phyloP scores from a whole-genome alignment of 2,888 invertebrate genomes.

The Microctonus aethiopoides region DNA sequence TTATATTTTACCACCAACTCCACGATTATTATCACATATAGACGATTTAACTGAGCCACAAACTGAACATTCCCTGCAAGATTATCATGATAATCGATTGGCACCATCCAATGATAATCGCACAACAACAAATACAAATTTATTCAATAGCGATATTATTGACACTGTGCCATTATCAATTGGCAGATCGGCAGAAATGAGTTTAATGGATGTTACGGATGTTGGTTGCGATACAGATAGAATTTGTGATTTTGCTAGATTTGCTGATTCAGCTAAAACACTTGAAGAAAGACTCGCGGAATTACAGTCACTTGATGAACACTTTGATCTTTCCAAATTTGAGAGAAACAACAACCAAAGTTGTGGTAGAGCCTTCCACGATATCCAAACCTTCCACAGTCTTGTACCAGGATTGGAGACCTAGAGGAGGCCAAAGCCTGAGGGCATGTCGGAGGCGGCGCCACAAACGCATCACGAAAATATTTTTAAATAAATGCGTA shows the following conservation, averaged over 20 bases:
- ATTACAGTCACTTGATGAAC: conserved; percentile 58
- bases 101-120: conserved; percentile 14
- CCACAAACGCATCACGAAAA: background rate
- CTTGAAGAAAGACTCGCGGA: conserved; percentile 59
- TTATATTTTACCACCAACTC: conserved; percentile 76
- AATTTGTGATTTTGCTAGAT: conserved; percentile 59
- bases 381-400: conserved; percentile 63
- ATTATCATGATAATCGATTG: conserved; percentile 50
- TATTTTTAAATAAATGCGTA: background rate
- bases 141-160: conserved; percentile 39
- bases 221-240: conserved; percentile 56
- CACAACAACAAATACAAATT: conserved; percentile 14
- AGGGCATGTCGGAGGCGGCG: conserved; percentile 2
- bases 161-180: conserved; percentile 29
- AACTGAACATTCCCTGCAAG: conserved; percentile 36
- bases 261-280: conserved; percentile 56
- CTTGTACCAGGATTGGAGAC: conserved; percentile 63
- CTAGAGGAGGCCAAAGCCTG: conserved; percentile 47
- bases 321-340: conserved; percentile 59
- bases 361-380: conserved; percentile 62
- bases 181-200: conserved; percentile 41
- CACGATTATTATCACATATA: conserved; percentile 75
- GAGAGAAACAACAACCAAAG: conserved; percentile 62
- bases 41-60: conserved; percentile 67
- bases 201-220: conserved; percentile 53